A percentile compares a stretch with the other conserved stretches of the same genome.
Conservation (phyloP, 2,797 vertebrate species). For the Eurystomus glaucurus region DNA sequence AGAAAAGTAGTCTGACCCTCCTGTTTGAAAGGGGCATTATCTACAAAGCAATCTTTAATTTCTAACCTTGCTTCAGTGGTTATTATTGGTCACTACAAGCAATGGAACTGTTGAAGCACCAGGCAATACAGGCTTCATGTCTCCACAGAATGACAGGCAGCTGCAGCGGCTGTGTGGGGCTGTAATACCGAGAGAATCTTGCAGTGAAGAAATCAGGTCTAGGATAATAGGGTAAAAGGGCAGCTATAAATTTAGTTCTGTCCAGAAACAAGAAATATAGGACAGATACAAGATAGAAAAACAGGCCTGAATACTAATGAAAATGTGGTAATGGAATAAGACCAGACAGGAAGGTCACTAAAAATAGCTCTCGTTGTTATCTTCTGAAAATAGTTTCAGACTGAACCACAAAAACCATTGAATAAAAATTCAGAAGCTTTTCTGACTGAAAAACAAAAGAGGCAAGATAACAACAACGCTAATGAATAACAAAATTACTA, state of each 20-base stretch:
- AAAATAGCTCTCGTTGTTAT: neutral
- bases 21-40: neutral
- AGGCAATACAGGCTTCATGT: neutral
- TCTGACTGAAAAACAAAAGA: neutral
- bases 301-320: slow-evolving; percentile 2
- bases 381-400: neutral
- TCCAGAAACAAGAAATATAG: neutral
- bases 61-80: neutral
- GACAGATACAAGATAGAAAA: neutral
- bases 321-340: neutral
- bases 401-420: neutral
- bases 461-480: neutral
- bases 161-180: neutral
- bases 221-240: neutral
- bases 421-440: neutral
- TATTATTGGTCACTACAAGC: neutral
- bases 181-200: neutral
- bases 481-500: neutral
- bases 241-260: neutral
- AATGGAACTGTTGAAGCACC: fast-evolving
- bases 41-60: neutral
- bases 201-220: neutral
- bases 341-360: neutral
- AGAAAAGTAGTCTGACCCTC: neutral
- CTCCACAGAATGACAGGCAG: neutral